phyloP scores from a whole-genome alignment of 2,797 vertebrate species.

The Mallotus villosus region DNA sequence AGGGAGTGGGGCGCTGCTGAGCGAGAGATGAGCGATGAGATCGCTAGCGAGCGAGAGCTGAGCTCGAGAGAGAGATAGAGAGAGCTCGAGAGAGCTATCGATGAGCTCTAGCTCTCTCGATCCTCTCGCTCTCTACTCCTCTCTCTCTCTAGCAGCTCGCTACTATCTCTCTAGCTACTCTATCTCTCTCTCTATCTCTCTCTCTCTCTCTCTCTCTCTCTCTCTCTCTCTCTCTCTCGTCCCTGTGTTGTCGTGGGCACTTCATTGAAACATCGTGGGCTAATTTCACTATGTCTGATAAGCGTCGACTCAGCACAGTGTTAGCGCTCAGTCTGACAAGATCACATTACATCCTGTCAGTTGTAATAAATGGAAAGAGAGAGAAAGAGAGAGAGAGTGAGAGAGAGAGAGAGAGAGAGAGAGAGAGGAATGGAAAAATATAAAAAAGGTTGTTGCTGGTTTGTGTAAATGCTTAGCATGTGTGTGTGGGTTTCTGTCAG shows the following conservation, averaged over 20 bases:
- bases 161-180: too few relatives aligned
- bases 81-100: too few relatives aligned
- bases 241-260: conserved; percentile 46
- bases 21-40: too few relatives aligned
- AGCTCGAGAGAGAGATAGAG: too few relatives aligned
- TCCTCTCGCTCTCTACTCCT: too few relatives aligned
- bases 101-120: too few relatives aligned
- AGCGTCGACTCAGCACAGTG: conserved; percentile 44
- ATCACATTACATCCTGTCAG: conserved; percentile 16
- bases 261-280: conserved; percentile 49
- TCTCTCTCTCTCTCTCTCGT: conserved; percentile 1
- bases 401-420: conserved; percentile 24
- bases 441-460: not conserved
- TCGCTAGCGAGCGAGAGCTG: too few relatives aligned
- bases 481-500: not conserved
- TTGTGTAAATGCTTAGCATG: conserved; percentile 18
- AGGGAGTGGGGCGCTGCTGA: too few relatives aligned
- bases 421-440: not conserved
- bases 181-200: not conserved
- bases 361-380: not conserved
- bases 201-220: conserved; percentile 6
- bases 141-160: too few relatives aligned
- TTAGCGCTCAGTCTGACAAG: conserved; percentile 34
- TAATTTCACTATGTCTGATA: conserved; percentile 59
- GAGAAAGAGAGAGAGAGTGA: conserved; percentile 25